These are phyloP conservation scores for Hypsopygia costalis DNA, from an alignment of 2,888 invertebrate species.

Conservation along the genomic window DNA sequence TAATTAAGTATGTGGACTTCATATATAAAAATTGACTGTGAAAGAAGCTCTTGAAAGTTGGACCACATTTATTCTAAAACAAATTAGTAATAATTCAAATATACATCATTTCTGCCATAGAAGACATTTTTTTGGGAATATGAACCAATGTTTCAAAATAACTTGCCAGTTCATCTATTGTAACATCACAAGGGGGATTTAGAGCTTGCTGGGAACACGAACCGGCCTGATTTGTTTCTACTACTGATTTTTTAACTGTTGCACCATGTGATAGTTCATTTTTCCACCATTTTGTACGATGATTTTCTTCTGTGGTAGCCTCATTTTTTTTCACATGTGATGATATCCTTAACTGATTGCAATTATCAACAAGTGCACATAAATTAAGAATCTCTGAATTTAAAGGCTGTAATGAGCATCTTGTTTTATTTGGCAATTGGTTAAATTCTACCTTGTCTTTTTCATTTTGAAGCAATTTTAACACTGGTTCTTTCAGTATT, in stretches of 20 bases:
- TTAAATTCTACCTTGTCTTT: slow-evolving; percentile 27
- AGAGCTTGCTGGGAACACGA: slow-evolving; percentile 91
- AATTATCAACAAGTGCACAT: slow-evolving; percentile 63
- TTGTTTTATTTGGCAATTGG: slow-evolving; percentile 25
- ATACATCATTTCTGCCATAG: slow-evolving; percentile 99
- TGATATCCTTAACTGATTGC: slow-evolving; percentile 67
- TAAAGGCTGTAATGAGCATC: slow-evolving; percentile 21
- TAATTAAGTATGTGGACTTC: no score
- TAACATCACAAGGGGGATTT: slow-evolving; percentile 89
- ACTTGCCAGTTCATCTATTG: slow-evolving; percentile 96
- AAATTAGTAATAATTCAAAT: slow-evolving; percentile 78
- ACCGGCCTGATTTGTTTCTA: slow-evolving; percentile 46
- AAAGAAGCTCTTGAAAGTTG: slow-evolving; percentile 9
- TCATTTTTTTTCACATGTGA: slow-evolving; percentile 31
- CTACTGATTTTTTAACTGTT: slow-evolving; percentile 33
- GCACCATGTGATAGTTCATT: slow-evolving; percentile 31
- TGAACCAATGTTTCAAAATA: slow-evolving; percentile 97
- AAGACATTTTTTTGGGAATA: slow-evolving; percentile 98
- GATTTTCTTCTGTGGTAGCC: slow-evolving; percentile 26
- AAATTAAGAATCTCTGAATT: slow-evolving; percentile 50
- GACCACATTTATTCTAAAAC: slow-evolving; percentile 13
- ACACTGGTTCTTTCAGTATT: slow-evolving; percentile 78
- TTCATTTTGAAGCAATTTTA: slow-evolving; percentile 62
- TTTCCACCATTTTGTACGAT: slow-evolving; percentile 56
- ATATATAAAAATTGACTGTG: neutral